Evolutionary conservation across 2,113 vertebrate genomes (phyloP), one percentile per base, ranked within the genome.

Genomic region (Leucoraja erinaceus): DNA sequence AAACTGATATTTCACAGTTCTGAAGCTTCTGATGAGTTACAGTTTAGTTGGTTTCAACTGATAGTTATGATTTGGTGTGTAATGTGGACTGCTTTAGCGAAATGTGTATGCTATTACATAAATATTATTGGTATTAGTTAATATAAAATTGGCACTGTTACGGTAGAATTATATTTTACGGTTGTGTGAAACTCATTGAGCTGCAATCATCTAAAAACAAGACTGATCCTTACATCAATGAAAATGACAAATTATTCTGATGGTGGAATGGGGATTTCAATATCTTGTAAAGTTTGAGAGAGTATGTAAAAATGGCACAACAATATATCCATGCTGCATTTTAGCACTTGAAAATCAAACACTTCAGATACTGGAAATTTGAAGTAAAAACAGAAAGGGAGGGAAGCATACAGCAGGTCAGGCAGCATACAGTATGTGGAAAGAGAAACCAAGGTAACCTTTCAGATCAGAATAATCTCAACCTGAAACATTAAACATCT

Each of bases 171-270:
- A 63, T 38, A 38, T 47, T 91, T 91, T 10, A 47, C 5, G 47
- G 38, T 31, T 91, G 8, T 68, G 31, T 31, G 20, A 91, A 54
- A 91, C 20, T 28, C 72, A 91, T 33, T 18, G 20, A 91, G 54
- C 22, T 91, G 18, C 33, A 72, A 72, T 54, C 12, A 25, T 91
- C 33, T 91, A 74, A 91, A 90, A 90, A 54, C 68, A 91, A 72
- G 31, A 28, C 47, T 91, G 90, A 74, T 54, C 20, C 68, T 54
- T 91, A 20, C 66, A 72, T 18, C 38, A 70, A 20, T 38, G 63
- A 33, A 18, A 90, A 90, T 68, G 86, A 47, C 1, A 16, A 70
- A 47, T 47, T 47, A 47, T 47, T 47, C 38, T 47, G 28, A 22
- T 18, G 61, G 63, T 47, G 10, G 16, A 14, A 59, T 12, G 4